Percentiles rank a stretch among this genome's conserved stretches.
These are phyloP conservation scores for Acanthopleura granulata DNA, from an alignment of 2,888 invertebrate species.

Conservation along the genomic window DNA sequence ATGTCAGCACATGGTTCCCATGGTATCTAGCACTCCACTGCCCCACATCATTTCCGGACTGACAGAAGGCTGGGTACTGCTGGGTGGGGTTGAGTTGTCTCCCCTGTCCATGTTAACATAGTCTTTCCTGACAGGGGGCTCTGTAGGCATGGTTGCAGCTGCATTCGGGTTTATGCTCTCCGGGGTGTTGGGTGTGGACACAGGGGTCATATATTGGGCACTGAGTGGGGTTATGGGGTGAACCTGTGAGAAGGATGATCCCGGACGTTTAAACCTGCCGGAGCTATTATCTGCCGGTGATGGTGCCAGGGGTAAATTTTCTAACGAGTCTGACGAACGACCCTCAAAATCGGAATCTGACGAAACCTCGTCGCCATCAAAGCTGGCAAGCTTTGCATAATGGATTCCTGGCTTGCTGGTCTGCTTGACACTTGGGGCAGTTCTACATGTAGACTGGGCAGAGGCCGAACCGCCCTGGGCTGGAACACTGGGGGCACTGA, in stretches of 20 bases:
- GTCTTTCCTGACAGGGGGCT: not conserved
- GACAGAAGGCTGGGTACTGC: not conserved
- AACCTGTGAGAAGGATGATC: too few relatives aligned
- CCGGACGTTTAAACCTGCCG: too few relatives aligned
- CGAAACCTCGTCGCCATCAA: not conserved
- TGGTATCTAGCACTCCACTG: not conserved
- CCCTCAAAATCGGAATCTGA: slow-evolving; percentile 1
- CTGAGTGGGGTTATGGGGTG: too few relatives aligned
- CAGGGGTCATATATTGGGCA: too few relatives aligned
- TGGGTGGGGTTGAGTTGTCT: not conserved
- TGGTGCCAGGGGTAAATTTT: slow-evolving; percentile 8
- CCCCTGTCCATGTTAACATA: not conserved
- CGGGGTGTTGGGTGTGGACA: too few relatives aligned
- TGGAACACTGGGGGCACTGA: not conserved
- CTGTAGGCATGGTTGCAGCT: too few relatives aligned
- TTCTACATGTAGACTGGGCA: not conserved
- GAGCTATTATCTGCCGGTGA: not conserved
- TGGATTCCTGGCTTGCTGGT: not conserved
- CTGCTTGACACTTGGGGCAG: not conserved
- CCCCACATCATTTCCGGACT: not conserved
- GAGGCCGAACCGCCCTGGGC: not conserved
- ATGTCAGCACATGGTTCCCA: not conserved
- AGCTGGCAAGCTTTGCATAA: slow-evolving; percentile 15
- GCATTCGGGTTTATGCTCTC: too few relatives aligned
- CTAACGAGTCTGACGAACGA: not conserved